Evolutionary conservation across 2,113 vertebrate species (phyloP), one percentile per base, ranked within the genome.

Genomic region (Neogale vison): DNA sequence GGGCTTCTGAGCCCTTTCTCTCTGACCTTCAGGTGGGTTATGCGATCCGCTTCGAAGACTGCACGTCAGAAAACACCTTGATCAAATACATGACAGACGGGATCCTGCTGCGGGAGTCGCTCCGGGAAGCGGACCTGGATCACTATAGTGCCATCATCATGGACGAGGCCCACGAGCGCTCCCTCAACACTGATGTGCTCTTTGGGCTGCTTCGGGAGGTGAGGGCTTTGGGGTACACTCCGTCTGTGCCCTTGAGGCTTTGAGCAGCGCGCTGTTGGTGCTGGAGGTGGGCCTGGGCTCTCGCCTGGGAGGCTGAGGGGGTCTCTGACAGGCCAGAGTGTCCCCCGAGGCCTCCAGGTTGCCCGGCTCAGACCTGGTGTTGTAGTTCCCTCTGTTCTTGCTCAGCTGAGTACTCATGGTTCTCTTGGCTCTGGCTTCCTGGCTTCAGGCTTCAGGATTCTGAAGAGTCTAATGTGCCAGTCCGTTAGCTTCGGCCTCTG

Each of bases 31-130:
- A 99, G 99, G 99, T 99, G 69, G 99, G 99, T 77, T 99, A 99
- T 0, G 99, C 99, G 45, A 99, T 99, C 95, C 99, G 99, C 65
- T 99, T 99, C 93, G 99, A 99, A 98, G 99, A 99, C 98, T 99
- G 99, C 97, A 99, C 99, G 0, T 99, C 99, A 0, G 99, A 99
- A 98, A 99, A 99, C 95, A 99, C 99, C 0, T 98, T 99, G 96
- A 99, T 99, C 92, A 99, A 99, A 91, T 99, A 99, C 99, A 99
- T 99, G 99, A 99, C 99, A 0, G 99, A 99, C 0, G 99, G 99
- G 34, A 99, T 99, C 98, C 98, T 99, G 84, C 99, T 99, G n/a
- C 99, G 99, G 2, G 99, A 99, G 98, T 99, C 99, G 0, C 98
- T 99, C 97, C 99, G 99, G 13, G 99, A 99, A 97, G 99, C 99